These are phyloP conservation scores for Crotalus horridus DNA, from an alignment of 2,113 vertebrate species.

Conservation along the genomic window DNA sequence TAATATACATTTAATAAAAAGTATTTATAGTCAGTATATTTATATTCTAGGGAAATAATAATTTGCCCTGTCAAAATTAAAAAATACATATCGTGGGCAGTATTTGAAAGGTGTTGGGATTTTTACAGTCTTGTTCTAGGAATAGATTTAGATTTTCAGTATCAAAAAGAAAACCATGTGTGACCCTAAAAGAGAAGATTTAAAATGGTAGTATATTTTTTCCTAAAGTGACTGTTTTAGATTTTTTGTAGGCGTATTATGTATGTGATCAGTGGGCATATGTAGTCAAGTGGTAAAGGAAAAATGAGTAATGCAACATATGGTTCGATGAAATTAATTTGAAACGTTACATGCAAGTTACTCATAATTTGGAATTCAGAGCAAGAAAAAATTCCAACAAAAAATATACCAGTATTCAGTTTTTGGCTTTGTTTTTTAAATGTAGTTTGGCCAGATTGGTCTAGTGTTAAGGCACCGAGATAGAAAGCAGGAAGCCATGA, in stretches of 20 bases:
- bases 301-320: slow-evolving; percentile 53
- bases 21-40: not conserved
- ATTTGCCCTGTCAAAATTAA: not conserved
- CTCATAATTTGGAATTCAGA: slow-evolving; percentile 34
- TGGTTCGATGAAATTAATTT: slow-evolving; percentile 50
- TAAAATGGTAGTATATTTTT: slow-evolving; percentile 20
- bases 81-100: not conserved
- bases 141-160: slow-evolving; percentile 3
- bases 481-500: not conserved
- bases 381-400: slow-evolving; percentile 14
- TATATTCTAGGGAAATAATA: not conserved
- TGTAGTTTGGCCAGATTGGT: not conserved
- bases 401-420: slow-evolving; percentile 23
- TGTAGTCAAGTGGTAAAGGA: slow-evolving; percentile 40
- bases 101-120: not conserved
- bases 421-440: not conserved
- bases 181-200: slow-evolving; percentile 13
- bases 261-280: slow-evolving; percentile 11
- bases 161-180: not conserved
- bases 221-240: slow-evolving; percentile 11
- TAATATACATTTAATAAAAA: not conserved
- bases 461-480: not conserved
- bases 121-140: not conserved
- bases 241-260: slow-evolving; percentile 34
- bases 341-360: slow-evolving; percentile 8